A percentile compares a stretch with the other conserved stretches of the same genome.
Conservation (phyloP, 37 sponge, comb jelly and placozoan genomes). For the Cladorhizidae sp. region DNA sequence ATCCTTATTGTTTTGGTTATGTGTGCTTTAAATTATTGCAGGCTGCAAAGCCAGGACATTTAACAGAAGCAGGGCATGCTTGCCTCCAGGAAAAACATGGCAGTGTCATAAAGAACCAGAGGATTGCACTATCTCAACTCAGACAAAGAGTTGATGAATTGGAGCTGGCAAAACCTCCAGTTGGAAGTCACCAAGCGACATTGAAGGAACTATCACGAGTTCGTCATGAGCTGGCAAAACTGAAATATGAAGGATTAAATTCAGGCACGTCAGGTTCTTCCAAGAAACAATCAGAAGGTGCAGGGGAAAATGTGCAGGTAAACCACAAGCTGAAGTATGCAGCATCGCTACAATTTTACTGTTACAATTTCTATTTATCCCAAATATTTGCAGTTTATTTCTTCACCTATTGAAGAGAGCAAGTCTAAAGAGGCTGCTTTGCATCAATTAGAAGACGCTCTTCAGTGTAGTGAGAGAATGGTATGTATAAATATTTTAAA, state of each 20-base stretch:
- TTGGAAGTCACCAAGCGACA: conserved; percentile 54
- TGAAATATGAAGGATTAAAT: not conserved
- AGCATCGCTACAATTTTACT: too few species aligned
- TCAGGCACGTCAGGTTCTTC: too few species aligned
- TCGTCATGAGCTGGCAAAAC: conserved; percentile 30
- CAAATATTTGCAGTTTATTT: too few species aligned
- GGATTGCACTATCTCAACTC: conserved; percentile 18
- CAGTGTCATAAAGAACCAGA: conserved; percentile 24
- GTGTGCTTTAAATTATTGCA: not conserved
- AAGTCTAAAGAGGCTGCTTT: not conserved
- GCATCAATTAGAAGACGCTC: conserved; percentile 14
- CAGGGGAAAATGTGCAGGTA: too few species aligned
- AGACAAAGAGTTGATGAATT: conserved; percentile 28
- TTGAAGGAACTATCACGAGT: conserved; percentile 40
- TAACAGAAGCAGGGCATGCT: conserved; percentile 21
- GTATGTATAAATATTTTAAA: conserved; percentile 26
- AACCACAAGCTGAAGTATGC: too few species aligned
- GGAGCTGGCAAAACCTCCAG: conserved; percentile 43
- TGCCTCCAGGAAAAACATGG: conserved; percentile 53
- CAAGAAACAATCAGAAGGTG: too few species aligned
- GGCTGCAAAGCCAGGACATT: not conserved
- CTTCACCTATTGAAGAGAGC: not conserved
- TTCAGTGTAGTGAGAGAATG: conserved; percentile 13
- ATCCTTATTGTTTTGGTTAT: not conserved
- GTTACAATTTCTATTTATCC: too few species aligned